phyloP scores from a whole-genome alignment of 2,797 vertebrate genomes.

The Iguana delicatissima region DNA sequence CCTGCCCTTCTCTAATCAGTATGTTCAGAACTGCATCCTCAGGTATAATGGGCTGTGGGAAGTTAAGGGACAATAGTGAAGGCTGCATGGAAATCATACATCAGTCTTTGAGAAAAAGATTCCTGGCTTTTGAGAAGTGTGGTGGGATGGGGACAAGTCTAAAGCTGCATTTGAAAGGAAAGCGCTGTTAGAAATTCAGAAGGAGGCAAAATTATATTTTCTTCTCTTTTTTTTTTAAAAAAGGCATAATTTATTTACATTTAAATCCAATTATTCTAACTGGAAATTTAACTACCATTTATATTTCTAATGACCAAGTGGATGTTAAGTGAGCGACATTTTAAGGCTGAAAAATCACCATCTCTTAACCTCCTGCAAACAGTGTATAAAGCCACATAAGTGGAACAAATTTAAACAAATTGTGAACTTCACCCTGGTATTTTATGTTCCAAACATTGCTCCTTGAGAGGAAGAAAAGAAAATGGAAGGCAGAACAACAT shows the following conservation, averaged over 20 bases:
- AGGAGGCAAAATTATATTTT: conserved; percentile 12
- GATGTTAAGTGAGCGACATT: conserved; percentile 60
- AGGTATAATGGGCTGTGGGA: too few species aligned
- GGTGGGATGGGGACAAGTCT: too few species aligned
- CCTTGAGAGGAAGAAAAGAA: not conserved
- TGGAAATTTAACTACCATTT: conserved; percentile 50
- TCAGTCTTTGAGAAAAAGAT: conserved; percentile 36
- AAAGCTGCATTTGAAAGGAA: conserved; percentile 41
- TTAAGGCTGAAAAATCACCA: conserved; percentile 66
- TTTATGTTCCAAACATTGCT: conserved; percentile 2
- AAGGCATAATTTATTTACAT: conserved; percentile 21
- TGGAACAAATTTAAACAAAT: not conserved
- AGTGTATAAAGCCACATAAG: not conserved
- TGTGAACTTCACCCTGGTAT: not conserved
- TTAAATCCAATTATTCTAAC: conserved; percentile 70
- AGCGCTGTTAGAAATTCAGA: conserved; percentile 28
- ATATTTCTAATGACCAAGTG: conserved; percentile 62
- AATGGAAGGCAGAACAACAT: too few species aligned
- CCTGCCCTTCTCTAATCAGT: not conserved
- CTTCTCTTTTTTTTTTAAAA: conserved; percentile 45
- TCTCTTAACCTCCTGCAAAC: conserved; percentile 46
- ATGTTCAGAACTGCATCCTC: too few species aligned
- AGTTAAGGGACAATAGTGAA: too few species aligned
- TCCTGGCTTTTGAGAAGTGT: conserved; percentile 31
- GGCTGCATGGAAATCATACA: not conserved